These are phyloP conservation scores for Danionella dracula DNA, from an alignment of 2,797 vertebrate species.

Conservation along the genomic window DNA sequence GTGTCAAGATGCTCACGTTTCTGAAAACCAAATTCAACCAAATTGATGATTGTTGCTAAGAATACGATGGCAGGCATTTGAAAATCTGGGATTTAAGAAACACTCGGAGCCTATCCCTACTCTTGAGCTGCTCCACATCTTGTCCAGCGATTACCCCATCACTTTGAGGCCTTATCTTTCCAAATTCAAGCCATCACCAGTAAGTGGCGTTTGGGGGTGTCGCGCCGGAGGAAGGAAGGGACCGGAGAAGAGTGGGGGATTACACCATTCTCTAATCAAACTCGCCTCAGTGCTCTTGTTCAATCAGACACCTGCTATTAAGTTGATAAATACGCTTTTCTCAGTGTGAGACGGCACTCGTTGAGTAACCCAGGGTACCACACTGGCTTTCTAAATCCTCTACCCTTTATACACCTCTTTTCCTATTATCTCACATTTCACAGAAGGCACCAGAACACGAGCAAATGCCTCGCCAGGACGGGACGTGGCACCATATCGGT, in stretches of 20 bases:
- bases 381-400: slow-evolving; percentile 51
- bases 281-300: slow-evolving; percentile 60
- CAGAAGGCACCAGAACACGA: slow-evolving; percentile 59
- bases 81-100: not conserved
- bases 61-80: no score
- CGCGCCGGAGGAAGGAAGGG: slow-evolving; percentile 32
- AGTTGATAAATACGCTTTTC: slow-evolving; percentile 79
- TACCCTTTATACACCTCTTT: slow-evolving; percentile 48
- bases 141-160: not conserved
- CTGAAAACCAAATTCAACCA: no score
- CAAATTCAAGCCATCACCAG: slow-evolving; percentile 17
- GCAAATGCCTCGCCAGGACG: slow-evolving; percentile 54
- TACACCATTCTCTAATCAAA: slow-evolving; percentile 70
- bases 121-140: not conserved
- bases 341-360: slow-evolving; percentile 69
- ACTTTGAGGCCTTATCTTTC: slow-evolving; percentile 9
- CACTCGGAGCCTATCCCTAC: not conserved
- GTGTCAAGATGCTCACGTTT: no score
- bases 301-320: slow-evolving; percentile 82
- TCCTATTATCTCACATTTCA: slow-evolving; percentile 74
- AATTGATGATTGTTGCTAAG: no score
- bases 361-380: slow-evolving; percentile 68
- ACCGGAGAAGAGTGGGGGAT: slow-evolving; percentile 55
- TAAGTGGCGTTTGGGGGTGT: slow-evolving; percentile 41
- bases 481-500: slow-evolving; percentile 48